These are phyloP conservation scores for Eubucco bourcierii DNA, from an alignment of 2,113 vertebrate species.

Conservation along the genomic window DNA sequence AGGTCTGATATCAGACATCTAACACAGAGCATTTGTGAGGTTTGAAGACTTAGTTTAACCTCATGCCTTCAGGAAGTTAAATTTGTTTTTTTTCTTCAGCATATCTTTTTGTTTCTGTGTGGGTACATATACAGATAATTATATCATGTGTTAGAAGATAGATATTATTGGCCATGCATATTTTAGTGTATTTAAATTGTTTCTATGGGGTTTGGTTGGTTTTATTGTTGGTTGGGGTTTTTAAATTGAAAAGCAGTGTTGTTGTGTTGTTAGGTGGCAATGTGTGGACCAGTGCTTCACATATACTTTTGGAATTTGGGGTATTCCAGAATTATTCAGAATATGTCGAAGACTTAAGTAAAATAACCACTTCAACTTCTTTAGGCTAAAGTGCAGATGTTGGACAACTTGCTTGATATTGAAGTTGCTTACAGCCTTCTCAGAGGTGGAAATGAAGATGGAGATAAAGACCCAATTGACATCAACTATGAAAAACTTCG, in stretches of 20 bases:
- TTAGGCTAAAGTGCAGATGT: conserved; percentile 96
- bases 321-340: not conserved
- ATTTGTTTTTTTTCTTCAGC: not conserved
- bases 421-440: conserved; percentile 98
- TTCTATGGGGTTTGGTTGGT: not conserved
- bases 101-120: not conserved
- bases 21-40: not conserved
- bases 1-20: not conserved
- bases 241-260: not conserved
- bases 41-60: not conserved
- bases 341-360: not conserved
- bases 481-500: conserved; percentile 98
- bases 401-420: conserved; percentile 97
- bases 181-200: not conserved
- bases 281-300: not conserved
- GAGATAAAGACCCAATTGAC: conserved; percentile 93
- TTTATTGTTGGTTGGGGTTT: not conserved
- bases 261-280: not conserved
- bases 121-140: not conserved
- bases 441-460: conserved; percentile 89
- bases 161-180: not conserved
- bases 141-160: not conserved
- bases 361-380: not conserved
- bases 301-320: not conserved
- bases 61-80: not conserved